Base-by-base conservation (phyloP, 2,888 invertebrate species). In the Ectropis crepuscularia region DNA sequence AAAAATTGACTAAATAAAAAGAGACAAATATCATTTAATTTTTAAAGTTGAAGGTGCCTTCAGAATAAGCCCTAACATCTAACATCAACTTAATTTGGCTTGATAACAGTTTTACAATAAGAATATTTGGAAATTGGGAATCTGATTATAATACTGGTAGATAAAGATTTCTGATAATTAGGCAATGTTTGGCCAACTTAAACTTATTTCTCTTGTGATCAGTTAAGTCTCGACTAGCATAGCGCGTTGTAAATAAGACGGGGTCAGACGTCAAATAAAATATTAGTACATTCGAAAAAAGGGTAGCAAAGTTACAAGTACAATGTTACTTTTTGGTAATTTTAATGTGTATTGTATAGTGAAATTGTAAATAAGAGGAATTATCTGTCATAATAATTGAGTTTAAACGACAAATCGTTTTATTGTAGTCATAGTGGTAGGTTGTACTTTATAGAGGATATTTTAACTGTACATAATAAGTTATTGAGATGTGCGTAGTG, bases 331-430 rank as follows among this genome's bases (percentile, higher is more conserved):
- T 90, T 89, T 85, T 88, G 84, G 80, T 87, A 85, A 87, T 87
- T 90, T 86, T 87, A 85, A 88, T 74, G 75, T 82, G 83, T 89
- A 88, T 87, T 91, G 90, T 92, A 92, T 90, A 92, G 88, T 80
- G 74, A 88, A 90, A 86, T 85, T 92, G 92, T 92, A 92, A 87
- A 92, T 92, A 92, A 92, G 92, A 92, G 87, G 76, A 89, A 92
- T 85, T 91, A 91, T 92, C 86, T 91, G 90, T 89, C 92, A 92
- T 92, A 91, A 91, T 92, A 92, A 89, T 69, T 87, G 85, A 86
- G 85, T 86, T 87, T 90, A 89, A 91, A 88, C 86, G 88, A 89
- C 85, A 90, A 91, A 90, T 89, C 88, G 89, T 91, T 91, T 87
- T 89, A 90, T 90, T 85, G 80, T 92, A 91, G 92, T 91, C 90